A percentile compares a stretch with the other conserved stretches of the same genome.
phyloP scores from a whole-genome alignment of 2,113 vertebrate genomes.

The Mormyrus iriodes region DNA sequence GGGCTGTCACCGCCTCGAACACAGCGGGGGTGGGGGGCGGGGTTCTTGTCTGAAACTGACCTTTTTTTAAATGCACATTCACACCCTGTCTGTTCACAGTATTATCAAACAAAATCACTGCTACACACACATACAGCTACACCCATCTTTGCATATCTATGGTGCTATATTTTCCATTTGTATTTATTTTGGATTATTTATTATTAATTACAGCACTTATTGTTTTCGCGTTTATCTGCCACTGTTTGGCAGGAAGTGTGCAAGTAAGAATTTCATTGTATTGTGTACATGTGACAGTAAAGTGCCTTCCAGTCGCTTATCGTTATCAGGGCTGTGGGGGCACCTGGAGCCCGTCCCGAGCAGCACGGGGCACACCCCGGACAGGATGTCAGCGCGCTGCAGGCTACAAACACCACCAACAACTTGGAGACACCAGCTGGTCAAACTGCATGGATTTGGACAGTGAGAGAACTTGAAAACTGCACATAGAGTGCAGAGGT shows the following conservation, averaged over 20 bases:
- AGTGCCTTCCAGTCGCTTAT: background rate
- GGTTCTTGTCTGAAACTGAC: constrained; percentile 23
- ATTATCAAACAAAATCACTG: background rate
- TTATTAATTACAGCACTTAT: background rate
- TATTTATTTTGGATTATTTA: background rate
- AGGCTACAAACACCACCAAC: background rate
- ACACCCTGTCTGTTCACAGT: background rate
- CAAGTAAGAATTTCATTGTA: background rate
- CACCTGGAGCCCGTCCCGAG: background rate
- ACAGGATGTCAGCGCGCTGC: background rate
- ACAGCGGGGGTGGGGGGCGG: background rate
- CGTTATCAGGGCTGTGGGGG: background rate
- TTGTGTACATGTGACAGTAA: background rate
- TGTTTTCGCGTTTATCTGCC: background rate
- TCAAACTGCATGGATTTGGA: background rate
- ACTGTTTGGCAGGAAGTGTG: background rate
- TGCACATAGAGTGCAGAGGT: background rate
- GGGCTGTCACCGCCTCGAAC: constrained; percentile 9
- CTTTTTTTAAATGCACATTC: constrained; percentile 9
- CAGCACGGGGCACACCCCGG: background rate
- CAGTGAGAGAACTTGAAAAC: background rate
- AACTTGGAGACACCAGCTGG: background rate
- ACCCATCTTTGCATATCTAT: background rate
- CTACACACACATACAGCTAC: background rate
- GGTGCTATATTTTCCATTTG: background rate